These are phyloP conservation scores for Polydrusus cervinus DNA, from an alignment of 2,888 invertebrate genomes.

Conservation along the genomic window DNA sequence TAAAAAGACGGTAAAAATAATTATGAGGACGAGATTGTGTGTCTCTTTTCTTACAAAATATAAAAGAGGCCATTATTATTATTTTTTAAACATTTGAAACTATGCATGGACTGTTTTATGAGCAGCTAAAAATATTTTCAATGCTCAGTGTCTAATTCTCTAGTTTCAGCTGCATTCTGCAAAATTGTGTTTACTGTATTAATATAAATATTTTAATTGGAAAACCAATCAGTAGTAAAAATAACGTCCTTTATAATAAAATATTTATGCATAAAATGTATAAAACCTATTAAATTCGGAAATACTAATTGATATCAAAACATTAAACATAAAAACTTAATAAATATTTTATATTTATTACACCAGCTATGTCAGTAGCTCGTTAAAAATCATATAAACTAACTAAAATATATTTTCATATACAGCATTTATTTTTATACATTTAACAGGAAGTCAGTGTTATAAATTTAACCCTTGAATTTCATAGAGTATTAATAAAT, in stretches of 20 bases:
- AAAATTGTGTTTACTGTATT: constrained; percentile 8
- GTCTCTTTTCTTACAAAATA: too few species aligned
- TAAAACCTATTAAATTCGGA: constrained; percentile 25
- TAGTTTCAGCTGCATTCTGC: not conserved
- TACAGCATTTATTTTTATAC: constrained; percentile 51
- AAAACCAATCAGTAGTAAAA: constrained; percentile 8
- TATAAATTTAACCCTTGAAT: constrained; percentile 52
- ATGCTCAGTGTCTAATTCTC: not conserved
- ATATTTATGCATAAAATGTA: constrained; percentile 25
- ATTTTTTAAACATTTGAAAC: too few species aligned
- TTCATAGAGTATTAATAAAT: constrained; percentile 51
- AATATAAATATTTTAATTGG: constrained; percentile 10
- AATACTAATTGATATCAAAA: constrained; percentile 33
- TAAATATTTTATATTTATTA: constrained; percentile 43
- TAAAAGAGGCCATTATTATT: too few species aligned
- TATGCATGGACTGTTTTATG: too few species aligned
- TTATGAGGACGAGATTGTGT: too few species aligned
- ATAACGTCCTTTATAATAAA: constrained; percentile 5
- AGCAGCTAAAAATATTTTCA: not conserved
- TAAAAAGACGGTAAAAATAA: too few species aligned
- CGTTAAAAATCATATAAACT: constrained; percentile 50
- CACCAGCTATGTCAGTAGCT: constrained; percentile 34
- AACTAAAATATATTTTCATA: constrained; percentile 45
- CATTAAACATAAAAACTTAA: constrained; percentile 36
- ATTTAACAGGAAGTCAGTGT: constrained; percentile 50